Base-by-base conservation (phyloP, 2,797 vertebrate genomes). In the Malacoctenus gilli region DNA sequence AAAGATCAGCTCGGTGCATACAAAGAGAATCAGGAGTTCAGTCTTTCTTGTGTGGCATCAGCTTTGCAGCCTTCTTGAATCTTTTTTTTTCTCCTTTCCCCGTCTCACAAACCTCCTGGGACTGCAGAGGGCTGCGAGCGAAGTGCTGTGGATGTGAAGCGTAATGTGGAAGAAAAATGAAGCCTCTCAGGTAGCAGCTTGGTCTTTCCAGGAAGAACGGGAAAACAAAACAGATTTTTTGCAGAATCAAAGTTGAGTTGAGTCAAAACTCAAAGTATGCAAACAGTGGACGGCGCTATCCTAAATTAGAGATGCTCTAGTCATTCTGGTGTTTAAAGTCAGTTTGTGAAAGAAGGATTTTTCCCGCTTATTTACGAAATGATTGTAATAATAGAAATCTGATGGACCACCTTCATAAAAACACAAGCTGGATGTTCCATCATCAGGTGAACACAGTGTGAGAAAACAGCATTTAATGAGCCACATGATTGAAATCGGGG, bases 81-180 rank as follows among this genome's bases (percentile, higher is more conserved):
- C 63, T 66, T 28, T 67, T 57, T 36, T 31, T 0, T 2, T 49
- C 31, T 57, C 39, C 35, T 0, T 2, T 49, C 31, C 69, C 30
- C 30, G 46, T 63, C 46, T 55, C 6, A 59, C 32, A 68, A 48
- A 69, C 46, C 70, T 64, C 61, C 16, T 8, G 53, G 43, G 73
- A 75, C 36, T 13, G 42, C 2, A 20, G 34, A 65, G 16, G 37
- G 31, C 55, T 42, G 44, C 28, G 40, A 69, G 69, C 5, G 2
- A 51, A 49, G 58, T 8, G 2, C 9, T 11, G 47, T 28, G 54
- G 66, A 63, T 40, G 21, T 51, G 32, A 66, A 50, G 42, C 21
- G 63, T 66, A 59, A 68, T 47, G 43, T 67, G 54, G 68, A 32
- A 32, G 52, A 56, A 68, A 39, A 71, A 66, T 50, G 1, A 74